Evolutionary conservation across 2,888 invertebrate species (phyloP).

Genomic region (Ophion ventricosus): DNA sequence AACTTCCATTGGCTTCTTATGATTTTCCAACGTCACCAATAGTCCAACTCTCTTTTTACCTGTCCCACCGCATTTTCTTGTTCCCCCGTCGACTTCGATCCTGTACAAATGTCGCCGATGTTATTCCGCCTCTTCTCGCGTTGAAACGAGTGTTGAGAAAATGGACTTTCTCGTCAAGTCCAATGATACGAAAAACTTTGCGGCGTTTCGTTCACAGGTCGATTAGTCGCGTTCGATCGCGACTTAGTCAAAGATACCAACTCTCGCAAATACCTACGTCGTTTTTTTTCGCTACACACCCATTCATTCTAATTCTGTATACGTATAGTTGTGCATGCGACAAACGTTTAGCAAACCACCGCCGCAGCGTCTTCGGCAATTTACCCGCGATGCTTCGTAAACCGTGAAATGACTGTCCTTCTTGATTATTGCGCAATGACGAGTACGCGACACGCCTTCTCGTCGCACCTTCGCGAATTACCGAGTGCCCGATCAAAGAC

Average conservation of each 20-base stretch:
- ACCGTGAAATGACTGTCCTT: slow-evolving; percentile 65
- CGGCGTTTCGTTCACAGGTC: slow-evolving; percentile 37
- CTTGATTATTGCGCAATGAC: slow-evolving; percentile 48
- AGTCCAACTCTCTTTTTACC: too few species aligned
- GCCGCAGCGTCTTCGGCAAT: slow-evolving; percentile 52
- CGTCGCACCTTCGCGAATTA: slow-evolving; percentile 57
- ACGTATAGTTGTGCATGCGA: slow-evolving; percentile 30
- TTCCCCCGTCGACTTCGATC: too few species aligned
- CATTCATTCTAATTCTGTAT: slow-evolving; percentile 25
- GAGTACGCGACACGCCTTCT: slow-evolving; percentile 61
- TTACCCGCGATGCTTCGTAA: slow-evolving; percentile 57
- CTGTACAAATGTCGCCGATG: too few species aligned
- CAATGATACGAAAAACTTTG: slow-evolving; percentile 36
- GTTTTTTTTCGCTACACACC: slow-evolving; percentile 2
- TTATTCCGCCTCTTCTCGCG: background rate
- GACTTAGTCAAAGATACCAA: slow-evolving; percentile 12
- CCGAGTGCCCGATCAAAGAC: slow-evolving; percentile 50
- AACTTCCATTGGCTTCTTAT: too few species aligned
- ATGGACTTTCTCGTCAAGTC: background rate
- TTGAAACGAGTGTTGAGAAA: background rate
- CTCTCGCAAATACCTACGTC: slow-evolving; percentile 19
- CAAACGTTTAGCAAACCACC: slow-evolving; percentile 12
- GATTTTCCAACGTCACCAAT: too few species aligned
- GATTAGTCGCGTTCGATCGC: slow-evolving; percentile 46
- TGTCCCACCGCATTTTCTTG: too few species aligned